Evolutionary conservation across 2,113 vertebrate species (phyloP).

Genomic region (Coptodon bakossiorum): DNA sequence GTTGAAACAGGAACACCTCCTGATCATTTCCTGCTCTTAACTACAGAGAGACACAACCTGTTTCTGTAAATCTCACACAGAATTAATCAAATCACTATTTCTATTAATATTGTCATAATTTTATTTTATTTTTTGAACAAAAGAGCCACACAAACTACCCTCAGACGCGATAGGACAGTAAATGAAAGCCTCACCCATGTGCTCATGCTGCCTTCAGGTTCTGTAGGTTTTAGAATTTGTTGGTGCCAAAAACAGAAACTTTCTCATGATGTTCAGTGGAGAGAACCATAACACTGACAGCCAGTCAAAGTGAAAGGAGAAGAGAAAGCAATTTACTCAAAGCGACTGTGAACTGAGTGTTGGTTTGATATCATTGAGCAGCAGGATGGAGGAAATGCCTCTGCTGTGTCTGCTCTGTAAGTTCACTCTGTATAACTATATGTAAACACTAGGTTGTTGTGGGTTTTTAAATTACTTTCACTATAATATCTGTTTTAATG

Average conservation of each 20-base stretch:
- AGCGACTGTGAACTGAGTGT: not conserved
- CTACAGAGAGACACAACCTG: not conserved
- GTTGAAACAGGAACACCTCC: too few relatives aligned
- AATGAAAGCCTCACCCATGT: not conserved
- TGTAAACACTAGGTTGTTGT: too few relatives aligned
- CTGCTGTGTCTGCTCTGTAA: too few relatives aligned
- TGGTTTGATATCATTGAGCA: accelerated
- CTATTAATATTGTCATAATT: not conserved
- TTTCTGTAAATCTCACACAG: not conserved
- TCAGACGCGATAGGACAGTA: accelerated
- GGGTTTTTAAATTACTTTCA: too few relatives aligned
- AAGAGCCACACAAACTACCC: not conserved
- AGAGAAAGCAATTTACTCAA: not conserved
- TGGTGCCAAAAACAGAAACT: not conserved
- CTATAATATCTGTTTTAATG: too few relatives aligned
- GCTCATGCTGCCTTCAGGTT: not conserved
- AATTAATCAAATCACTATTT: not conserved
- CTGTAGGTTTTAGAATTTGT: not conserved
- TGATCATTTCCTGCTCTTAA: not conserved
- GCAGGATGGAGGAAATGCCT: accelerated
- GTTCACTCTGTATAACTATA: too few relatives aligned
- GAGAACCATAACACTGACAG: accelerated
- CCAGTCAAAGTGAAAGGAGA: not conserved
- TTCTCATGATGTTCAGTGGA: not conserved
- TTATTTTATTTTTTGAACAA: not conserved